Percentiles rank a stretch among this genome's conserved stretches.
phyloP scores from a whole-genome alignment of 2,888 invertebrate species.

The Amblyjoppa proteus region DNA sequence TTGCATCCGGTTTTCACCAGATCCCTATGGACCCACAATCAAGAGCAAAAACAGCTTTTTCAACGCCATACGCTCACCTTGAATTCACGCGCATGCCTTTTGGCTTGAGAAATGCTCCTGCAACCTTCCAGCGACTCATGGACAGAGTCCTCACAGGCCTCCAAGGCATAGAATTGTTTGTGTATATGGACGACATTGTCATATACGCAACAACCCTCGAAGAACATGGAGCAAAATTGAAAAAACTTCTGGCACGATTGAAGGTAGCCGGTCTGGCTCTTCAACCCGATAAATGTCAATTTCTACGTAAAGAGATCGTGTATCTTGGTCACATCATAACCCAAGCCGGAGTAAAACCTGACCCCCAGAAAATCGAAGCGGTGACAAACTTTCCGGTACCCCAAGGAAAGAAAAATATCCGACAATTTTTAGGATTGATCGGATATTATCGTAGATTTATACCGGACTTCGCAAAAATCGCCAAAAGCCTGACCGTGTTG shows the following conservation, averaged over 20 bases:
- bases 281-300: conserved; percentile 52
- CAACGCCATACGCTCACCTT: conserved; percentile 36
- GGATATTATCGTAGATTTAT: too few relatives aligned
- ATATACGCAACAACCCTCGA: conserved; percentile 22
- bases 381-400: too few relatives aligned
- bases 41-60: conserved; percentile 43
- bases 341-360: conserved; percentile 30
- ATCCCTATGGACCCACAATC: background rate
- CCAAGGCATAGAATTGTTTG: conserved; percentile 45
- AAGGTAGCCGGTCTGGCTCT: conserved; percentile 11
- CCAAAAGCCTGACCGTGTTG: too few relatives aligned
- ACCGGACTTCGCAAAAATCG: too few relatives aligned
- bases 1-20: conserved; percentile 27
- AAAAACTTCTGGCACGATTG: conserved; percentile 38
- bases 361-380: conserved; percentile 37
- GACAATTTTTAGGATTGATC: too few relatives aligned
- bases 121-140: conserved; percentile 58
- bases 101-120: conserved; percentile 54
- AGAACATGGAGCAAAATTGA: conserved; percentile 41
- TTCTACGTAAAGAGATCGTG: conserved; percentile 40
- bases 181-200: conserved; percentile 59
- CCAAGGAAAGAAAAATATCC: too few relatives aligned
- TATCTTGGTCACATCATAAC: conserved; percentile 51
- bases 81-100: conserved; percentile 57
- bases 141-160: conserved; percentile 27